These are phyloP conservation scores for Tachypleus tridentatus DNA, from an alignment of 1,140 invertebrate genomes.

Conservation along the genomic window DNA sequence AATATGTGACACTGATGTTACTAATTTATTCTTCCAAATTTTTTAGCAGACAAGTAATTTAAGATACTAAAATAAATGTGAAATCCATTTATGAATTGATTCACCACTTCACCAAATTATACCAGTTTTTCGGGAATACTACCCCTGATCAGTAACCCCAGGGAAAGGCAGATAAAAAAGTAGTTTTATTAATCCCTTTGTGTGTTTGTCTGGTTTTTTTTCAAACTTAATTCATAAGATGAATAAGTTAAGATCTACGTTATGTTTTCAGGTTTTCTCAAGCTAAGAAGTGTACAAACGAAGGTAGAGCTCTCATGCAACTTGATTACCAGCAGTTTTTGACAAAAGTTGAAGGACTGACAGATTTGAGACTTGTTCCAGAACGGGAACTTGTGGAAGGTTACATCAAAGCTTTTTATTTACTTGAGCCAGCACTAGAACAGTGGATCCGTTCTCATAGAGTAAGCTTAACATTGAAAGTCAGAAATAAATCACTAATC, in stretches of 20 bases:
- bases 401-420: slow-evolving; percentile 94
- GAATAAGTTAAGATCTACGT: too few relatives aligned
- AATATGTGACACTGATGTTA: too few relatives aligned
- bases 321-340: slow-evolving; percentile 92
- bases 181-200: slow-evolving; percentile 8
- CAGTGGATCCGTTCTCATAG: slow-evolving; percentile 73
- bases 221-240: too few relatives aligned
- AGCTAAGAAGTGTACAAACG: slow-evolving; percentile 88
- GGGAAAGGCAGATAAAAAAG: not conserved
- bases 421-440: slow-evolving; percentile 74
- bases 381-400: slow-evolving; percentile 80
- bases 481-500: too few relatives aligned
- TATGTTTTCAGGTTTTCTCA: slow-evolving; percentile 10
- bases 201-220: not conserved
- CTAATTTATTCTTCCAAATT: too few relatives aligned
- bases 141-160: too few relatives aligned
- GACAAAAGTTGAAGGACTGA: slow-evolving; percentile 77
- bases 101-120: too few relatives aligned
- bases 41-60: too few relatives aligned
- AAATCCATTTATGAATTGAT: too few relatives aligned
- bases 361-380: slow-evolving; percentile 59
- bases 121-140: too few relatives aligned
- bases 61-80: too few relatives aligned
- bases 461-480: slow-evolving; percentile 27
- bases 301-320: slow-evolving; percentile 92